These are phyloP conservation scores for Aleiodes testaceus DNA, from an alignment of 2,888 invertebrate species.

Conservation along the genomic window DNA sequence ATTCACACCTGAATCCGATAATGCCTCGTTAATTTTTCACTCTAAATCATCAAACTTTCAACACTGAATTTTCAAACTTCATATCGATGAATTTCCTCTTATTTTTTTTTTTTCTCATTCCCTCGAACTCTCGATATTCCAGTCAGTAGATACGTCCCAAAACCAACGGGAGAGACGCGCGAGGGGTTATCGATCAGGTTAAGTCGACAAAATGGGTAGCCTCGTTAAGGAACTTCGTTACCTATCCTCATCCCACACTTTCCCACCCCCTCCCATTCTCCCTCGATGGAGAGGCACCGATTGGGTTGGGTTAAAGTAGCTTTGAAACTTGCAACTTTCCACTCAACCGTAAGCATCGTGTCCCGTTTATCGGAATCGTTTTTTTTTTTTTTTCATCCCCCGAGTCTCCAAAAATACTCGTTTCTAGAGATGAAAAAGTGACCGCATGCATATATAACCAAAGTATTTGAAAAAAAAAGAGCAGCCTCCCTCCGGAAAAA, in stretches of 20 bases:
- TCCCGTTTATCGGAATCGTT: conserved; percentile 55
- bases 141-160: conserved; percentile 11
- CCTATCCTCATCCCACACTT: conserved; percentile 47
- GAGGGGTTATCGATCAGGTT: conserved; percentile 70
- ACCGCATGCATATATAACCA: conserved; percentile 51
- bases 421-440: not conserved
- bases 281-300: conserved; percentile 26
- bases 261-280: conserved; percentile 41
- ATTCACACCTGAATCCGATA: not conserved
- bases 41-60: too few species aligned
- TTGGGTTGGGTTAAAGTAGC: conserved; percentile 62
- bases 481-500: conserved; percentile 52
- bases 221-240: conserved; percentile 68
- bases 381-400: conserved; percentile 15
- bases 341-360: conserved; percentile 62
- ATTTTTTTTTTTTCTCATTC: conserved; percentile 18
- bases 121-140: not conserved
- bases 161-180: conserved; percentile 34
- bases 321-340: conserved; percentile 69
- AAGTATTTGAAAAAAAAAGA: conserved; percentile 61
- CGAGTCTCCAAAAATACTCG: not conserved
- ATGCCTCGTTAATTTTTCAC: not conserved
- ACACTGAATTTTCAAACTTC: too few species aligned
- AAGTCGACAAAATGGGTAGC: conserved; percentile 66
- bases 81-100: not conserved